A percentile compares a stretch with the other conserved stretches of the same genome.
Evolutionary conservation across 1,140 invertebrate genomes (phyloP).

Genomic region (Argopecten irradians): DNA sequence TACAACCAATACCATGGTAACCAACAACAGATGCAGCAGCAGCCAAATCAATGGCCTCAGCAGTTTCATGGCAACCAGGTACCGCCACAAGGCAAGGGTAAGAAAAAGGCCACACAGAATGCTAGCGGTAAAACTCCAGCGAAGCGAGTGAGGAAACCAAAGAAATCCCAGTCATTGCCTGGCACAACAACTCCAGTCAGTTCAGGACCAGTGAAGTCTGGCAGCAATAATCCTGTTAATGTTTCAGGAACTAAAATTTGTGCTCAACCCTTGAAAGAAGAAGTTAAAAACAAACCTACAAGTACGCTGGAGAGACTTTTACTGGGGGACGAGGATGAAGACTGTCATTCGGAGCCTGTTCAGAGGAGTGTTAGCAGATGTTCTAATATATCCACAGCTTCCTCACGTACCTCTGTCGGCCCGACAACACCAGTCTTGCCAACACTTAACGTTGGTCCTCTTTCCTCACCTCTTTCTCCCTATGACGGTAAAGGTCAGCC

Average conservation of each 20-base stretch:
- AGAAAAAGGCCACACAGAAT: not conserved
- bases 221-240: not conserved
- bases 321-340: constrained; percentile 32
- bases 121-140: not conserved
- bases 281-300: not conserved
- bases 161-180: not conserved
- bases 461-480: not conserved
- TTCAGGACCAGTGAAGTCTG: not conserved
- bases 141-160: not conserved
- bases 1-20: constrained; percentile 16
- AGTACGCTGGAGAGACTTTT: constrained; percentile 50
- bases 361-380: not conserved
- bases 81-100: not conserved
- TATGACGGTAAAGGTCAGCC: not conserved
- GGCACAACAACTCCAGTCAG: not conserved
- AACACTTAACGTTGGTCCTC: not conserved
- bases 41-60: constrained; percentile 3
- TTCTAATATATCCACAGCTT: constrained; percentile 21
- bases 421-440: not conserved
- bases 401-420: constrained; percentile 28
- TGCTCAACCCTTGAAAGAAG: not conserved
- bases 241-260: not conserved
- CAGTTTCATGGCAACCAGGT: not conserved
- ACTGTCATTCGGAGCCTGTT: constrained; percentile 5
- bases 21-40: not conserved